phyloP scores from a whole-genome alignment of 1,140 invertebrate species.

The Macrobrachium rosenbergii region DNA sequence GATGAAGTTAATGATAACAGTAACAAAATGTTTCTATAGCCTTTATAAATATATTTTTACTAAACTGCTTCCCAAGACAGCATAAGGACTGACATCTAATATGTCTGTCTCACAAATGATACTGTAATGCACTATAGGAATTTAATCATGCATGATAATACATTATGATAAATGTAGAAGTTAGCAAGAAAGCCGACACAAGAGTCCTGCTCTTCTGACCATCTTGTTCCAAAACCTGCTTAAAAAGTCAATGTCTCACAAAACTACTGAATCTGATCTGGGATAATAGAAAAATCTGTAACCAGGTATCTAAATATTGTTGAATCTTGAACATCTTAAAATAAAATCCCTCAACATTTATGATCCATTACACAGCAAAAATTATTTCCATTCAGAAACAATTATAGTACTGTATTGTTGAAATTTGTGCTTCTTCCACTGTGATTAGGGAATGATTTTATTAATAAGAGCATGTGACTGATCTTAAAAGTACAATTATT shows the following conservation, averaged over 20 bases:
- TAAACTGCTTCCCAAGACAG: slow-evolving; percentile 19
- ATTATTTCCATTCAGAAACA: too few relatives aligned
- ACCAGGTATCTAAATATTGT: slow-evolving; percentile 42
- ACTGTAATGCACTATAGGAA: slow-evolving; percentile 7
- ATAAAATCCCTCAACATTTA: too few relatives aligned
- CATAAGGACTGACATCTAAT: slow-evolving; percentile 12
- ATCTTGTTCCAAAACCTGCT: slow-evolving; percentile 39
- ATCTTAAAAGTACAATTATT: too few relatives aligned
- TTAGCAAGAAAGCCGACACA: slow-evolving; percentile 47
- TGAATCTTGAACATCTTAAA: background rate
- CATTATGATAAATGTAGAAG: background rate
- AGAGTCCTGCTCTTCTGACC: slow-evolving; percentile 56
- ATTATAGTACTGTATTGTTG: too few relatives aligned
- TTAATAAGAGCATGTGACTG: too few relatives aligned
- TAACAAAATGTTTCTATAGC: slow-evolving; percentile 28
- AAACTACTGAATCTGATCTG: slow-evolving; percentile 25
- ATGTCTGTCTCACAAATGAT: slow-evolving; percentile 8
- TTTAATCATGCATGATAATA: slow-evolving; percentile 33
- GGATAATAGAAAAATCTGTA: slow-evolving; percentile 39
- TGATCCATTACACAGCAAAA: too few relatives aligned
- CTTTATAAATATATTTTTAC: slow-evolving; percentile 27
- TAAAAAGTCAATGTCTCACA: slow-evolving; percentile 39
- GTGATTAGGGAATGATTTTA: too few relatives aligned
- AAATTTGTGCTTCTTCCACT: too few relatives aligned
- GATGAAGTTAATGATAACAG: slow-evolving; percentile 20